Evolutionary conservation across 2,113 vertebrate species (phyloP), one percentile per base, ranked within the genome.

Genomic region (Cynoglossus semilaevis): DNA sequence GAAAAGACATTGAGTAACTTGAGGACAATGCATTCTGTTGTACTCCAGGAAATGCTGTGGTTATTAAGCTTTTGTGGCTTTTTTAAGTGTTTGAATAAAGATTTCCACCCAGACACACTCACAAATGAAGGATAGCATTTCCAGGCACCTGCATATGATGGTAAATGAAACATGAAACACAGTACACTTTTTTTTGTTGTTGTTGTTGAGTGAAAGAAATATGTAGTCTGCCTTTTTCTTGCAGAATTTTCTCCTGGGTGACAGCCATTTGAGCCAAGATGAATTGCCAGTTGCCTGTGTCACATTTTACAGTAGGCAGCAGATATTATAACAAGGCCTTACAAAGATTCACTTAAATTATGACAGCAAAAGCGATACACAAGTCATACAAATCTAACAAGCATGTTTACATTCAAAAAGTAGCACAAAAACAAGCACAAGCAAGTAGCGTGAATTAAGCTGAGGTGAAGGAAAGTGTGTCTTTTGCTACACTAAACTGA

Each of bases 241-340:
- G 47, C 64, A 51, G 37, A 95, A 92, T 93, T 94, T 95, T 88
- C 90, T 91, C 90, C 90, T 87, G 81, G 89, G 88, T 92, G 91
- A 92, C 91, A 94, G 90, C 92, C 87, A 86, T 94, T 95, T 93
- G 90, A 93, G 93, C 82, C 82, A 80, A 92, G 92, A 93, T 92
- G 91, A 80, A 70, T 78, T 92, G 92, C 91, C 90, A 92, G 88
- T 70, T 88, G 72, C 72, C 68, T 74, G 72, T 92, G 90, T 93
- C 91, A 70, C 70, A 72, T 62, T 69, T 67, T 53, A 54, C 50
- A 49, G 17, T 47, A 48, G 43, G 38, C 38, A 70, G 53, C 56
- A 53, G 34, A 66, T 72, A 66, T 72, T 50, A 83, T 63, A 77
- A 63, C 46, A 14, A 14, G 37, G 51, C 65, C 64, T 80, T 77